Conservation (phyloP, 1,140 invertebrate genomes). For the Drosophila seguyi region DNA sequence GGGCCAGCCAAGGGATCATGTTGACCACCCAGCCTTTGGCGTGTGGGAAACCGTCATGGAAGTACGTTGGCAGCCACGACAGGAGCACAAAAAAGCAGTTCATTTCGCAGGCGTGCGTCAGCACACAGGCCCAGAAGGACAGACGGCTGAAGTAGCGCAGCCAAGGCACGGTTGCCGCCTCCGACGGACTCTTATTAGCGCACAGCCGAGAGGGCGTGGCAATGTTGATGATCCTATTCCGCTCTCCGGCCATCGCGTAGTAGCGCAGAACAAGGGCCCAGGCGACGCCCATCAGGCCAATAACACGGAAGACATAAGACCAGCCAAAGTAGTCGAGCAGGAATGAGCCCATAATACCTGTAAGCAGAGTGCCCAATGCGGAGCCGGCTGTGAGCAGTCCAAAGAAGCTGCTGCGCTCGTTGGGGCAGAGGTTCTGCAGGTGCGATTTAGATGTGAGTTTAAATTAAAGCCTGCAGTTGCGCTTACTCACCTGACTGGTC, state of each 20-base stretch:
- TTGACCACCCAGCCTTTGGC: constrained; percentile 90
- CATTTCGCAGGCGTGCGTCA: constrained; percentile 91
- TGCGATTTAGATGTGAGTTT: background rate
- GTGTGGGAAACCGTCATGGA: constrained; percentile 90
- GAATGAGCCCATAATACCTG: constrained; percentile 90
- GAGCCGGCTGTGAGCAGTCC: constrained; percentile 89
- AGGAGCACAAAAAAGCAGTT: constrained; percentile 91
- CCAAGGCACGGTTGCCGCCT: constrained; percentile 77
- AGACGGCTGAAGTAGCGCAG: constrained; percentile 72
- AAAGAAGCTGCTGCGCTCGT: constrained; percentile 90
- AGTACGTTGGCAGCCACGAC: constrained; percentile 92
- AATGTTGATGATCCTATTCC: constrained; percentile 81
- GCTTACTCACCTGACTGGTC: constrained; percentile 87
- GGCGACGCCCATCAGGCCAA: constrained; percentile 87
- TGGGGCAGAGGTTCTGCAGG: constrained; percentile 86
- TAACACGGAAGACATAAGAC: constrained; percentile 89
- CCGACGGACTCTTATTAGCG: constrained; percentile 58
- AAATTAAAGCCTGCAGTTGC: background rate
- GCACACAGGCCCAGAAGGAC: constrained; percentile 88
- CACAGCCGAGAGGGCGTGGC: constrained; percentile 73
- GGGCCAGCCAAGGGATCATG: constrained; percentile 90
- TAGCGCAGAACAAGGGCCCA: constrained; percentile 82
- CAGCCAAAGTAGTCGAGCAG: constrained; percentile 89
- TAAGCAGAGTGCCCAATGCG: constrained; percentile 88
- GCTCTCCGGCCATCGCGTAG: constrained; percentile 81